phyloP scores from a whole-genome alignment of 2,888 invertebrate species.

The Scrobipalpa costella region DNA sequence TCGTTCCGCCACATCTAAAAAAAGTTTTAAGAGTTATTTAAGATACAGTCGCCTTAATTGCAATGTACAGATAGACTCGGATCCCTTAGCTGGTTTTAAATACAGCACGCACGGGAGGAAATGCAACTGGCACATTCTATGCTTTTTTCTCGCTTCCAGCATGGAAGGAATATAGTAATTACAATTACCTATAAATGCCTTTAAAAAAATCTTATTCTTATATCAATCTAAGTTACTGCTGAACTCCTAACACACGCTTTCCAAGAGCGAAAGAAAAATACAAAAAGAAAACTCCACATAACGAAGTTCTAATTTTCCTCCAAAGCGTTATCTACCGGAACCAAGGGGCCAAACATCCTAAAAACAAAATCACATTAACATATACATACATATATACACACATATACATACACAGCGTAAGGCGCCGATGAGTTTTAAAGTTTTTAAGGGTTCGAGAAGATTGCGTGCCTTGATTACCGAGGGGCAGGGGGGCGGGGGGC shows the following conservation, averaged over 20 bases:
- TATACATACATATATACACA: conserved; percentile 39
- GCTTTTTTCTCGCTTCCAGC: no score
- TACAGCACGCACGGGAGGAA: no score
- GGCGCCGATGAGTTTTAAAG: conserved; percentile 82
- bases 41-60: no score
- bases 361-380: conserved; percentile 56
- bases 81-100: no score
- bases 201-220: no score
- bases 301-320: conserved; percentile 2
- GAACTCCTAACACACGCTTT: background rate
- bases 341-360: conserved; percentile 19
- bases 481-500: conserved; percentile 44
- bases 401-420: conserved; percentile 43
- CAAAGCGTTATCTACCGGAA: conserved; percentile 7
- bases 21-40: no score
- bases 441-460: conserved; percentile 83
- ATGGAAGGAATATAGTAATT: no score
- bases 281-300: background rate
- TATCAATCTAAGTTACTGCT: no score
- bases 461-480: conserved; percentile 84
- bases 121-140: no score
- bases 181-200: no score
- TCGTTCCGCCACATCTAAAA: no score
- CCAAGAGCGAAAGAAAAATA: background rate
- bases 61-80: no score